These are phyloP conservation scores for Mythimna ferrago DNA, from an alignment of 2,888 invertebrate species.

Conservation along the genomic window DNA sequence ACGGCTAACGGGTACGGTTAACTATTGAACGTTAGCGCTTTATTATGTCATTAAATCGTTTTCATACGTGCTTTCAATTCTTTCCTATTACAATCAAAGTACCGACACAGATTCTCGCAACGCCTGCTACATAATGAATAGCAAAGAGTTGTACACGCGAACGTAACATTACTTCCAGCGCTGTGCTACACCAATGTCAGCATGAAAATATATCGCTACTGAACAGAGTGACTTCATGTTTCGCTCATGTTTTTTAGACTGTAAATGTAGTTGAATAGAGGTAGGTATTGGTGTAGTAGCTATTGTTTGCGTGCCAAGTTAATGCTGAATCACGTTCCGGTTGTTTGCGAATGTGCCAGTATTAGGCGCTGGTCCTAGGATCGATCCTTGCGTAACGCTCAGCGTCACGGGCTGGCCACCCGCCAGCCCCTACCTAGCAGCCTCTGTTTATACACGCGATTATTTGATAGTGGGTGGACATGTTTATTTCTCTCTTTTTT, in stretches of 20 bases:
- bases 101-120: constrained; percentile 62
- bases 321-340: constrained; percentile 53
- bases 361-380: constrained; percentile 60
- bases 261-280: constrained; percentile 37
- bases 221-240: constrained; percentile 54
- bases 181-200: constrained; percentile 41
- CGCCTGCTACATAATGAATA: constrained; percentile 69
- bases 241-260: constrained; percentile 39
- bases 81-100: constrained; percentile 43
- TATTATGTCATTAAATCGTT: constrained; percentile 38
- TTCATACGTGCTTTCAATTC: constrained; percentile 45
- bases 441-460: constrained; percentile 58
- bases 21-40: constrained; percentile 42
- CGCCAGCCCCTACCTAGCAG: constrained; percentile 69
- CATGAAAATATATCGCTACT: constrained; percentile 49
- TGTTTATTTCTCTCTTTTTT: constrained; percentile 14
- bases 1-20: constrained; percentile 22
- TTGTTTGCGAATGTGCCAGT: constrained; percentile 62
- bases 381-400: constrained; percentile 70
- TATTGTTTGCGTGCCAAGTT: constrained; percentile 53
- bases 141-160: constrained; percentile 71
- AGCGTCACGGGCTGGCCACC: constrained; percentile 71
- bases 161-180: constrained; percentile 68
- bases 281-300: constrained; percentile 35
- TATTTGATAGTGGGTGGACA: constrained; percentile 34